Conservation (phyloP, 2,888 invertebrate species). For the Apodemia duryi region DNA sequence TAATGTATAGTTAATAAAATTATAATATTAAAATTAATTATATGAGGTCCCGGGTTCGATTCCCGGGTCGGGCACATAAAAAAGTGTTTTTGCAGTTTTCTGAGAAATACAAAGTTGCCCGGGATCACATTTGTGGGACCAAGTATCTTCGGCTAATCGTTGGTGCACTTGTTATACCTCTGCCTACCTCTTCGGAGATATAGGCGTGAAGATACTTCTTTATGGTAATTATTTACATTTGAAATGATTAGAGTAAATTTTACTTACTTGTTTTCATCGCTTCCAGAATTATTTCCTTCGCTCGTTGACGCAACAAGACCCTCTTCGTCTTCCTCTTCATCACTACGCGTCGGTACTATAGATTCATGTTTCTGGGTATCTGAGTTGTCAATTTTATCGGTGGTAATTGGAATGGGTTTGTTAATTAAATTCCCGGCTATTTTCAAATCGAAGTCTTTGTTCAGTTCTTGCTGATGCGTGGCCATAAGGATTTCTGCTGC, state of each 20-base stretch:
- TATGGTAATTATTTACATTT: neutral
- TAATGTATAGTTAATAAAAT: too few species aligned
- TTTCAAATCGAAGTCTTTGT: conserved; percentile 75
- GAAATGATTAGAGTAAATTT: neutral
- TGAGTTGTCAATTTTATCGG: conserved; percentile 63
- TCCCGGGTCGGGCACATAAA: too few species aligned
- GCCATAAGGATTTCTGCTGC: conserved; percentile 80
- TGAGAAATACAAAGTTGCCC: too few species aligned
- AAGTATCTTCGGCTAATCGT: too few species aligned
- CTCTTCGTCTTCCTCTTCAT: conserved; percentile 87
- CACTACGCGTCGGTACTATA: conserved; percentile 70
- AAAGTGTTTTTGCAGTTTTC: too few species aligned
- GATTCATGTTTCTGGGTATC: conserved; percentile 81
- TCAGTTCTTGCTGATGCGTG: conserved; percentile 64
- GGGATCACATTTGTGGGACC: too few species aligned
- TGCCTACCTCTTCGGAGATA: too few species aligned
- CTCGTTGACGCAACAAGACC: conserved; percentile 89
- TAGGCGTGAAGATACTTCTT: too few species aligned
- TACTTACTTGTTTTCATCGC: conserved; percentile 87
- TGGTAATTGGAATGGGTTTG: conserved; percentile 53
- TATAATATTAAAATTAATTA: too few species aligned
- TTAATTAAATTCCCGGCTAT: conserved; percentile 79
- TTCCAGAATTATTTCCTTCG: conserved; percentile 90
- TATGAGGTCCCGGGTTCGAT: too few species aligned
- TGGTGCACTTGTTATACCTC: too few species aligned